phyloP scores from a whole-genome alignment of 1,140 invertebrate species.

The Wiebesia pumilae region DNA sequence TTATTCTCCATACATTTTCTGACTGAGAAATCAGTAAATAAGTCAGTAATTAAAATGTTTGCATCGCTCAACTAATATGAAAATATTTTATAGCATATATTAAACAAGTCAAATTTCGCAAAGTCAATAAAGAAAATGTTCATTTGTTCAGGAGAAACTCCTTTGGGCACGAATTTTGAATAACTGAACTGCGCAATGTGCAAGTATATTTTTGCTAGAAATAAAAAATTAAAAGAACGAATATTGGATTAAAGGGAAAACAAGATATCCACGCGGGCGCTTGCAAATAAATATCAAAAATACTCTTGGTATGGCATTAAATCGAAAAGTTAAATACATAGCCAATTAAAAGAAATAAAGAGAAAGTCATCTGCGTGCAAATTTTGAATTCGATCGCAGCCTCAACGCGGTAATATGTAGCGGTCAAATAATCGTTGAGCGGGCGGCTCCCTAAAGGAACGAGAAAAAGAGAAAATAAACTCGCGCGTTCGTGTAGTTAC shows the following conservation, averaged over 20 bases:
- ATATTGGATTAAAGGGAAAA: slow-evolving; percentile 25
- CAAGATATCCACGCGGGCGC: not conserved
- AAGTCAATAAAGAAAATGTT: slow-evolving; percentile 48
- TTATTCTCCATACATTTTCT: too few species aligned
- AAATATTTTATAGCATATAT: slow-evolving; percentile 33
- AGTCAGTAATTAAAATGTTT: not conserved
- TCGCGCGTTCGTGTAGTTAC: slow-evolving; percentile 21
- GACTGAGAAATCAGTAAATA: too few species aligned
- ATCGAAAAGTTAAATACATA: slow-evolving; percentile 25
- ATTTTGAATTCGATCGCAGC: slow-evolving; percentile 49
- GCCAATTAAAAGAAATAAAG: slow-evolving; percentile 43
- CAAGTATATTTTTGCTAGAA: not conserved
- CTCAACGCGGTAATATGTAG: slow-evolving; percentile 27
- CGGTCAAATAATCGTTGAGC: slow-evolving; percentile 36
- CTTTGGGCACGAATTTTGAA: slow-evolving; percentile 13
- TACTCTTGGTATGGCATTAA: not conserved
- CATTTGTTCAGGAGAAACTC: slow-evolving; percentile 38
- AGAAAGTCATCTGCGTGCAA: slow-evolving; percentile 41
- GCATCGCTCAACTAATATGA: not conserved
- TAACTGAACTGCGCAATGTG: slow-evolving; percentile 15
- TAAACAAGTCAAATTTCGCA: slow-evolving; percentile 33
- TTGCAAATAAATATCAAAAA: slow-evolving; percentile 15
- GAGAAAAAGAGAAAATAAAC: slow-evolving; percentile 40
- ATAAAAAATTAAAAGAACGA: slow-evolving; percentile 2
- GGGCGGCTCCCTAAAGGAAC: not conserved